A percentile compares a stretch with the other conserved stretches of the same genome.
phyloP scores from a whole-genome alignment of 2,113 vertebrate species.

The Diadophis punctatus region DNA sequence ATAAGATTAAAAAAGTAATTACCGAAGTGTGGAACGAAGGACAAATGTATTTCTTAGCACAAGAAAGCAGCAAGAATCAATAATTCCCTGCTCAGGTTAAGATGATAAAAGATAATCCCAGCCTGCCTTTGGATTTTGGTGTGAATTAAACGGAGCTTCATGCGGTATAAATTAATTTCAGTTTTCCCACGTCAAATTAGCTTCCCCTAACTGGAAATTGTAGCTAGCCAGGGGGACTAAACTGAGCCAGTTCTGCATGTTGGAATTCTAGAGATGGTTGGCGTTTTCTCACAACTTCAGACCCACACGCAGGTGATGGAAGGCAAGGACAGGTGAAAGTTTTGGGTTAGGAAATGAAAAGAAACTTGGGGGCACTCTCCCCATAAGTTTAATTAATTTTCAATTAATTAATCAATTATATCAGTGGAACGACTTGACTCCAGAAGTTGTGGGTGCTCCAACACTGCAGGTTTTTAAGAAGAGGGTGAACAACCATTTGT shows the following conservation, averaged over 20 bases:
- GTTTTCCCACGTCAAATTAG: neutral
- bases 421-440: neutral
- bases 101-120: constrained; percentile 27
- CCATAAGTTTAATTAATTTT: neutral
- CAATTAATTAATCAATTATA: neutral
- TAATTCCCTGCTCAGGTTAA: constrained; percentile 27
- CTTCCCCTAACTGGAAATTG: neutral
- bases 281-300: neutral
- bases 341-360: neutral
- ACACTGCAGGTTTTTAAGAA: no score
- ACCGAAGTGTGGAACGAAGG: constrained; percentile 15
- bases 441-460: neutral
- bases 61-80: constrained; percentile 7
- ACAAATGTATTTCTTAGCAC: constrained; percentile 10
- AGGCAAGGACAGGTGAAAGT: neutral
- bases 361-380: neutral
- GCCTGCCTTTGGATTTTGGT: constrained; percentile 6
- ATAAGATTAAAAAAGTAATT: constrained; percentile 31
- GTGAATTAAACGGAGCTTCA: constrained; percentile 22
- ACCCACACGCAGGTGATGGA: neutral
- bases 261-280: neutral
- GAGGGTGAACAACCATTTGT: no score
- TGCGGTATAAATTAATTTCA: constrained; percentile 24
- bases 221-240: neutral
- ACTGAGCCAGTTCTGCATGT: neutral